These are phyloP conservation scores for Nemurella pictetii DNA, from an alignment of 2,888 invertebrate species.

Conservation along the genomic window DNA sequence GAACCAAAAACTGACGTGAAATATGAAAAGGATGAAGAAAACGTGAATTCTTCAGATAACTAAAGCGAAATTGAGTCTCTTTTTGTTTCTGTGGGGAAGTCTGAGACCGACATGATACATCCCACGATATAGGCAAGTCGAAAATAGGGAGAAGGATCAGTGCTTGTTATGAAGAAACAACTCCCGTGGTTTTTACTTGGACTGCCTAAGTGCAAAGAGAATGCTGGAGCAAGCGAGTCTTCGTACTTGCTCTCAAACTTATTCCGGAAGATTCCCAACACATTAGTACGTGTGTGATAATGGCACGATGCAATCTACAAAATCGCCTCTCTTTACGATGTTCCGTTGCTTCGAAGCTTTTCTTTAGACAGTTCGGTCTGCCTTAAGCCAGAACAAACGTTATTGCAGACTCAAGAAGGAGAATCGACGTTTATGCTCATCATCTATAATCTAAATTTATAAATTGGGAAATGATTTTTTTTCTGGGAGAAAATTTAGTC, in stretches of 20 bases:
- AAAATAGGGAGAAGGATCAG: too few relatives aligned
- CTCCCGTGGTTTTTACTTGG: background rate
- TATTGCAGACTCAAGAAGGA: too few relatives aligned
- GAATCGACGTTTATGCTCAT: too few relatives aligned
- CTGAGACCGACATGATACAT: background rate
- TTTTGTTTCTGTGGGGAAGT: background rate
- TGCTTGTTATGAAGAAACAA: background rate
- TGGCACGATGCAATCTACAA: too few relatives aligned
- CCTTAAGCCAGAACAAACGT: too few relatives aligned
- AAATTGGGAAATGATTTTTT: too few relatives aligned
- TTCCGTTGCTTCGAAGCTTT: too few relatives aligned
- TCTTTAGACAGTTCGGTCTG: too few relatives aligned
- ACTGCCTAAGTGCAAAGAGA: background rate
- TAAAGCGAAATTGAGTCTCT: background rate
- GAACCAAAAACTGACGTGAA: background rate
- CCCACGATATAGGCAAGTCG: background rate
- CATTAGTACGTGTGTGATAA: background rate
- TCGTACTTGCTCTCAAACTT: background rate
- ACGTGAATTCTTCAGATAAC: background rate
- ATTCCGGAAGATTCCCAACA: background rate
- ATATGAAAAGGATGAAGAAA: background rate
- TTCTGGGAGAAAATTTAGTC: too few relatives aligned
- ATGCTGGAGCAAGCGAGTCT: background rate
- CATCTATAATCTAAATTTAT: too few relatives aligned
- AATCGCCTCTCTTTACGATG: too few relatives aligned